These are phyloP conservation scores for Beroe forskalii DNA, from an alignment of 37 sponge, comb jelly and placozoan genomes.

Conservation along the genomic window DNA sequence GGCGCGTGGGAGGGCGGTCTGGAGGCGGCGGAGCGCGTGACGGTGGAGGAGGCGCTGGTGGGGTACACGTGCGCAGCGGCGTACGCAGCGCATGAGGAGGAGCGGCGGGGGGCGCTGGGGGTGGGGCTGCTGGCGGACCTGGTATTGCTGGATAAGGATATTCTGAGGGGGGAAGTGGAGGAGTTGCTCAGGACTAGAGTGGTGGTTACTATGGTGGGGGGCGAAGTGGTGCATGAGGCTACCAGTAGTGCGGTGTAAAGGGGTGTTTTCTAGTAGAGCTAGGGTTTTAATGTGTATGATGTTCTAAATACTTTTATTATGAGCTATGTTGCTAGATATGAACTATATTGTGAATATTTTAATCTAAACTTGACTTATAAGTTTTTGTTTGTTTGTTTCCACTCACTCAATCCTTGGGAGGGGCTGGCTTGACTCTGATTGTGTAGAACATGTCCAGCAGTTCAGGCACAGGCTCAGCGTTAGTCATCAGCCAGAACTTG, in stretches of 20 bases:
- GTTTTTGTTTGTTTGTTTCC: no score
- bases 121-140: not conserved
- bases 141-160: not conserved
- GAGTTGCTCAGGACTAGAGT: not conserved
- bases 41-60: not conserved
- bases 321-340: no score
- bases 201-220: not conserved
- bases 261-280: no score
- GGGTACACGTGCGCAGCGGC: not conserved
- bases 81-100: not conserved
- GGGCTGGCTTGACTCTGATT: constrained; percentile 45
- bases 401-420: constrained; percentile 43
- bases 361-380: no score
- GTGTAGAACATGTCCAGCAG: constrained; percentile 42
- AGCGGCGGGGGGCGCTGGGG: not conserved
- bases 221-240: not conserved
- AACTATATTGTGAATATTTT: no score
- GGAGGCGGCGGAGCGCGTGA: not conserved
- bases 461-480: constrained; percentile 28
- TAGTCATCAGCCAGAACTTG: constrained; percentile 57
- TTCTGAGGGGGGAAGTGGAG: not conserved
- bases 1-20: not conserved
- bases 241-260: no score
- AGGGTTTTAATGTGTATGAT: no score
- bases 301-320: no score